Conservation (phyloP, 2,797 vertebrate genomes). For the Myripristis murdjan region DNA sequence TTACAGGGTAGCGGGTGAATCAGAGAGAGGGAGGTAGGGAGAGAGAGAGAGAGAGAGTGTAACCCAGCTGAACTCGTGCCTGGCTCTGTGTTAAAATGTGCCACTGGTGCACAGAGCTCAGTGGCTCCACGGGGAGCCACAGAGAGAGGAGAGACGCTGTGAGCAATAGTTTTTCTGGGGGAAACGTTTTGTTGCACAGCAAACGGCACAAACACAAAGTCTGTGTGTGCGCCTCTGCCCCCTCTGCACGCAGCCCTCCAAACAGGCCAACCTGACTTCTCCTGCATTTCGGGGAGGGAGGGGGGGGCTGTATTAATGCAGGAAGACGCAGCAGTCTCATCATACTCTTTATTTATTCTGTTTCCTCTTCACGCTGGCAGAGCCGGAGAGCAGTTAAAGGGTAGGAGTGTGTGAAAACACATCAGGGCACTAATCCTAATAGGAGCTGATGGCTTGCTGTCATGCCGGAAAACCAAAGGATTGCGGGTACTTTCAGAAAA, state of each 20-base stretch:
- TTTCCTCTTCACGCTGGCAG: slow-evolving; percentile 50
- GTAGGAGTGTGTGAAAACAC: slow-evolving; percentile 79
- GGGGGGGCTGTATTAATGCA: neutral
- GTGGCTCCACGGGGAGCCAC: slow-evolving; percentile 36
- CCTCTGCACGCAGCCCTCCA: slow-evolving; percentile 2
- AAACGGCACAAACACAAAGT: slow-evolving; percentile 62
- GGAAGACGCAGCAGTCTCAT: slow-evolving; percentile 12
- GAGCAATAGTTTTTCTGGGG: slow-evolving; percentile 27
- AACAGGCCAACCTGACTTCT: slow-evolving; percentile 52
- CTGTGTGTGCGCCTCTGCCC: slow-evolving; percentile 13
- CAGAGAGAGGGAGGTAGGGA: slow-evolving; percentile 25
- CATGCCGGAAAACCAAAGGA: slow-evolving; percentile 81
- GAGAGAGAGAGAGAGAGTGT: slow-evolving; percentile 19
- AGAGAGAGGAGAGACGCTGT: slow-evolving; percentile 18
- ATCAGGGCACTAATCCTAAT: slow-evolving; percentile 84
- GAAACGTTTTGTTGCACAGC: slow-evolving; percentile 56
- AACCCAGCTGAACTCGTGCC: slow-evolving; percentile 42
- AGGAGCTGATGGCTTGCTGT: slow-evolving; percentile 81
- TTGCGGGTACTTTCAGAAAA: slow-evolving; percentile 62
- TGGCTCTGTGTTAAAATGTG: slow-evolving; percentile 49
- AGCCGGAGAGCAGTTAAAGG: slow-evolving; percentile 61
- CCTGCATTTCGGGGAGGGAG: slow-evolving; percentile 37
- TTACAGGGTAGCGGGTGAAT: slow-evolving; percentile 42
- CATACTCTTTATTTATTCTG: slow-evolving; percentile 31
- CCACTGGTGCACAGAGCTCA: slow-evolving; percentile 44